A percentile compares a stretch with the other conserved stretches of the same genome.
Evolutionary conservation across 1,140 invertebrate species (phyloP).

Genomic region (Bombus pyrosoma): DNA sequence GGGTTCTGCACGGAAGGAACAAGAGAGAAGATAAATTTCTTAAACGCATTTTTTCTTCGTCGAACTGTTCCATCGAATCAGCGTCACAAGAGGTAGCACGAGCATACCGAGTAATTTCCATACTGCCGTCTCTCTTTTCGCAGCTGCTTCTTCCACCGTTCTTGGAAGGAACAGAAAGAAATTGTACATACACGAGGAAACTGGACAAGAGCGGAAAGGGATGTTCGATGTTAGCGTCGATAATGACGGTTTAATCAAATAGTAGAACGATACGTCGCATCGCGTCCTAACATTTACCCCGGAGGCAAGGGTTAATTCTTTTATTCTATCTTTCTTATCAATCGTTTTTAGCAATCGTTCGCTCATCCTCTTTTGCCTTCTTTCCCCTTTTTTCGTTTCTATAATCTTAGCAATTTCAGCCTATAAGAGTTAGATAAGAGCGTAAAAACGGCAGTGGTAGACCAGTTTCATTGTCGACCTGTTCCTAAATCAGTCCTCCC

Average conservation of each 20-base stretch:
- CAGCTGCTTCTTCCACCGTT: not conserved
- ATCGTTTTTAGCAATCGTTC: too few relatives aligned
- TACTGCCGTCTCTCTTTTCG: not conserved
- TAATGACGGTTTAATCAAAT: constrained; percentile 50
- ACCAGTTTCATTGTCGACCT: too few relatives aligned
- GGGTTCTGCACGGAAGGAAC: constrained; percentile 45
- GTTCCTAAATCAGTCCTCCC: not conserved
- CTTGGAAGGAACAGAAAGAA: constrained; percentile 21
- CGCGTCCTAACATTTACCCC: too few relatives aligned
- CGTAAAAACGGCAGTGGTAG: too few relatives aligned
- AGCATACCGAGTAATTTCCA: not conserved
- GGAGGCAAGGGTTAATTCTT: too few relatives aligned
- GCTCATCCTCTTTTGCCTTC: too few relatives aligned
- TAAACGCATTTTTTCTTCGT: too few relatives aligned
- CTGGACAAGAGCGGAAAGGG: constrained; percentile 32
- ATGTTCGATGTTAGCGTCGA: constrained; percentile 57
- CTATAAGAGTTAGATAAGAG: too few relatives aligned
- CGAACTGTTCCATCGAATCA: too few relatives aligned
- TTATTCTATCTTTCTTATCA: too few relatives aligned
- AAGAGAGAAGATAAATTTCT: constrained; percentile 27
- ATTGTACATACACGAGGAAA: constrained; percentile 15
- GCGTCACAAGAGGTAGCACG: not conserved
- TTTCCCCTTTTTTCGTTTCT: too few relatives aligned
- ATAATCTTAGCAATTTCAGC: too few relatives aligned
- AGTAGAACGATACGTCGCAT: constrained; percentile 38